Evolutionary conservation across 2,113 vertebrate species (phyloP), one percentile per base, ranked within the genome.

Genomic region (Aleadryas rufinucha): DNA sequence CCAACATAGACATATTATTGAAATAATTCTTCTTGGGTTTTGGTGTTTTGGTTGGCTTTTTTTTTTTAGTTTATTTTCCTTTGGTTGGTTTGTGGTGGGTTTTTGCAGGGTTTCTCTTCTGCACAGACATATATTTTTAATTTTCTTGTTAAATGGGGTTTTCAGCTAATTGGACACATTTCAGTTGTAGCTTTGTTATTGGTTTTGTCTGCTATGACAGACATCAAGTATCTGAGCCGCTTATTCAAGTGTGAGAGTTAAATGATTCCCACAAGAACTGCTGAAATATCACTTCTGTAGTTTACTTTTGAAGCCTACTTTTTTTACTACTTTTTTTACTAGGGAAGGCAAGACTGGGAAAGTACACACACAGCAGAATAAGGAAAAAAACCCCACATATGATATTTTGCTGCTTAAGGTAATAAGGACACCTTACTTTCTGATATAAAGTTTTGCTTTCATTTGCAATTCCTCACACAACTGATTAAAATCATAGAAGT

Each of bases 401-500:
- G 26, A 24, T 26, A 24, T 41, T 83, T 60, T 75, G 17, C 44
- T 69, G 50, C 23, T 64, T 60, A 33, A 56, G 7, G 13, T 41
- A 47, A 61, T 15, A 31, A 87, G 20, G 13, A 65, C 3, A n/a
- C 6, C 22, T 26, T 7, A 39, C 12, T 23, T 45, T 30, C 22
- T 60, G 21, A 61, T 81, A 66, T 14, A 50, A 66, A 10, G 37
- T 30, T 82, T 54, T 71, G 24, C 19, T 57, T 68, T 57, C 10
- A 68, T 56, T 60, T 68, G 47, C 37, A 71, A 14, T 44, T 79
- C 23, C 31, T 66, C 44, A 37, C 3, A 2, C 0, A 0, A n/a
- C 5, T 64, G n/a, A 71, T 56, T 23, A 60, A 80, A 80, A 37
- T 10, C 11, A 60, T 2, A 41, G 5, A 12, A 57, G 28, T 12